Evolutionary conservation across 1,140 invertebrate genomes (phyloP).

Genomic region (Drosophila lini): DNA sequence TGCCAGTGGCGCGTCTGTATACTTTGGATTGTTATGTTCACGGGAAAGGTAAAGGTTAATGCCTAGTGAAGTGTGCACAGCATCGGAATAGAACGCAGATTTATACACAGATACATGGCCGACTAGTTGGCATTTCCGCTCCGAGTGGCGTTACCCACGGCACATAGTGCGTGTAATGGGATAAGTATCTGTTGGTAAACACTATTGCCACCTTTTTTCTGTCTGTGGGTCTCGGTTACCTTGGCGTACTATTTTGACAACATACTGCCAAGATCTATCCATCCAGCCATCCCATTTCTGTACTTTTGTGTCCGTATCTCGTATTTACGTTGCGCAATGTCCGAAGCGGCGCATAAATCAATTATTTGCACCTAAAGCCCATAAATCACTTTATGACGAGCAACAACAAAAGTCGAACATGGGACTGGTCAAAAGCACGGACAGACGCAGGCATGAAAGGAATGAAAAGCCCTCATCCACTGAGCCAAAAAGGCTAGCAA

Average conservation of each 20-base stretch:
- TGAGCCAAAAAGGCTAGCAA: constrained; percentile 60
- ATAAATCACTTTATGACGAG: constrained; percentile 74
- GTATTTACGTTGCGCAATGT: constrained; percentile 43
- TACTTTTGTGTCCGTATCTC: constrained; percentile 2
- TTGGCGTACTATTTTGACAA: not conserved
- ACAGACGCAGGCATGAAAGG: constrained; percentile 9
- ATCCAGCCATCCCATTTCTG: constrained; percentile 9
- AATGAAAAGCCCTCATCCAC: constrained; percentile 30
- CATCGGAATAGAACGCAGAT: constrained; percentile 53
- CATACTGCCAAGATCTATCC: constrained; percentile 7
- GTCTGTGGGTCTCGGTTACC: not conserved
- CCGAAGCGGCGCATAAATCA: constrained; percentile 63
- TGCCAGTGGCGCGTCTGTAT: constrained; percentile 49
- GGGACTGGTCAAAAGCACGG: constrained; percentile 57
- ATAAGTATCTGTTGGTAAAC: constrained; percentile 21
- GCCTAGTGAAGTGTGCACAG: constrained; percentile 79
- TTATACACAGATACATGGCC: constrained; percentile 31
- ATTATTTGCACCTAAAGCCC: constrained; percentile 72
- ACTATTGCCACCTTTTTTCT: constrained; percentile 22
- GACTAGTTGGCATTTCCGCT: constrained; percentile 69
- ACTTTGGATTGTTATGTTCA: constrained; percentile 63
- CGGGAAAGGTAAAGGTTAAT: constrained; percentile 77
- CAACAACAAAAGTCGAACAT: constrained; percentile 61
- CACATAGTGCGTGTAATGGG: constrained; percentile 27
- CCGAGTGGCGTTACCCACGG: constrained; percentile 52